Evolutionary conservation across 2,797 vertebrate genomes (phyloP), one percentile per base, ranked within the genome.

Genomic region (Sebastes hubbsi): DNA sequence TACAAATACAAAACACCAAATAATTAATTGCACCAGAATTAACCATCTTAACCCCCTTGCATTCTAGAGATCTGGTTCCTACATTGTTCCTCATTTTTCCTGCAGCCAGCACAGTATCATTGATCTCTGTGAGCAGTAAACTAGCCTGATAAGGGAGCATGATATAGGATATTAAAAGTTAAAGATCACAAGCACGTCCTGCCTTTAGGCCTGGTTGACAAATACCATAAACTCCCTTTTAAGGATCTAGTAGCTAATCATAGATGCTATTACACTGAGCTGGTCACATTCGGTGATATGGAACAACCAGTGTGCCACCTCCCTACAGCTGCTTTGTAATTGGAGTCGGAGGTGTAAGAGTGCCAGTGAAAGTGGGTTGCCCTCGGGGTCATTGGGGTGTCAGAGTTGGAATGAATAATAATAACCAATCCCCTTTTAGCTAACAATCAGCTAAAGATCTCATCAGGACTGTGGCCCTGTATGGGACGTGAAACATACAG

Each of bases 251-350:
- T 24, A 24, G 84, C 78, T 72, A 84, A 87, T 86, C 80, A 67
- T 59, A 75, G 82, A 71, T 27, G 65, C 34, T 82, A 22, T 88
- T 81, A 74, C 56, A 55, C 24, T 25, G 46, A 82, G 78, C 76
- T 61, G 81, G 67, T 83, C 84, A 72, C 66, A 71, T 77, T 78
- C 3, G 14, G 76, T 52, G 66, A 77, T 79, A 64, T 8, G 38
- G 46, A 81, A 79, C 54, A 82, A 81, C 76, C 74, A 55, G 46
- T 27, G 67, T 69, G 66, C 59, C 73, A 73, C 80, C 72, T 82
- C 75, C 61, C 79, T 66, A 75, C 64, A 84, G 80, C 85, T 88
- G 76, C 72, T 91, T 77, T 85, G 75, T 86, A 82, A 92, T 82
- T 89, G 82, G 75, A 90, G 80, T 86, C 54, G 24, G 82, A 72